Evolutionary conservation across 2,113 vertebrate genomes (phyloP), one percentile per base, ranked within the genome.

Genomic region (Cyanoliseus patagonus): DNA sequence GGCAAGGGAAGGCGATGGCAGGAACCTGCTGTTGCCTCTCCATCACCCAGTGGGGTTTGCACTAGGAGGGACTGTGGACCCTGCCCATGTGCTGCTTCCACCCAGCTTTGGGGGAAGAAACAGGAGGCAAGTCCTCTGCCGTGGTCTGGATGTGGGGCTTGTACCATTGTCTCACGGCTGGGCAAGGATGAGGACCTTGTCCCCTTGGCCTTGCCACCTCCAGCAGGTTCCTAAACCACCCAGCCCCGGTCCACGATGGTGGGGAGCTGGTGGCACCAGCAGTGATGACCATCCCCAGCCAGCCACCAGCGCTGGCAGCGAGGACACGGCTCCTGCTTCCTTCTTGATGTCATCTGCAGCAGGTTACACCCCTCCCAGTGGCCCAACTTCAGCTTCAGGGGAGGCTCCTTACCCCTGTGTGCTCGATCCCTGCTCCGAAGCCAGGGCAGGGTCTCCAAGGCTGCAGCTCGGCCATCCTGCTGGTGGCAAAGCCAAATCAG

Each of bases 31-130:
- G 31, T 47, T 20, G 3, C 59, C 73, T 57, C 86, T 33, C 76
- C 1, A 1, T 53, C 59, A 61, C 90, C 66, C 57, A 8, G 17
- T 30, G 95, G 93, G 86, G 35, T 95, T 95, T 96, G 97, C 97
- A 97, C 97, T 92, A 88, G 79, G 76, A 96, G 94, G 88, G 91
- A 49, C 80, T 1, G 51, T 72, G 93, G 59, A 17, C 25, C 42
- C 70, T 47, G 70, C 95, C 67, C 80, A 20, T 6, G 10, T 4
- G 28, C 87, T 79, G 86, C 88, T 81, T 35, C 41, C 77, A 6
- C 13, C 37, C 67, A 4, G 28, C 46, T 90, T 80, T 84, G 94
- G 83, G 92, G 93, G 33, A 42, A 95, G 72, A 68, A 94, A 28
- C 0, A 5, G 88, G 85, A 35, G 69, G 41, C 2, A 6, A 91